Evolutionary conservation across 1,140 invertebrate genomes (phyloP).

Genomic region (Aplysia californica): DNA sequence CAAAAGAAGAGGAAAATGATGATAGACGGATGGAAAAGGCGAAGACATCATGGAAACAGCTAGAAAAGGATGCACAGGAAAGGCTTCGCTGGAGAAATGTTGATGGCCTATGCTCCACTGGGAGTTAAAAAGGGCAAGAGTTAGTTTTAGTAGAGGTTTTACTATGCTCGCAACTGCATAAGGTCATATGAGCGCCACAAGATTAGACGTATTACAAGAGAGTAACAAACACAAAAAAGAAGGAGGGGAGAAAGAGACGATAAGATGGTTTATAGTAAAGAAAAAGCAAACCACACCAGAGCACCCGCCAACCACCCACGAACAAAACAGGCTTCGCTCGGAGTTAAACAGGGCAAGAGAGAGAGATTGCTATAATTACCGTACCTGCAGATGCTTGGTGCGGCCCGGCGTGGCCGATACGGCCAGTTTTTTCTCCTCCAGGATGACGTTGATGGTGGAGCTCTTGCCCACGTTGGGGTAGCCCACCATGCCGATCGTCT

Average conservation of each 20-base stretch:
- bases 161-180: too few species aligned
- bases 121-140: too few species aligned
- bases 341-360: background rate
- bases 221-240: too few species aligned
- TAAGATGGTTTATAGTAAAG: too few species aligned
- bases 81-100: too few species aligned
- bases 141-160: too few species aligned
- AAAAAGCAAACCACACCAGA: too few species aligned
- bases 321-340: too few species aligned
- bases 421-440: slow-evolving; percentile 92
- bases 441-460: slow-evolving; percentile 95
- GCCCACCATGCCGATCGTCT: slow-evolving; percentile 91
- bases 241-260: background rate
- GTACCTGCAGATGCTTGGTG: slow-evolving; percentile 89
- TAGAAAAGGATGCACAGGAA: background rate
- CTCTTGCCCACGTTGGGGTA: slow-evolving; percentile 99
- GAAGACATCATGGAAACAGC: background rate
- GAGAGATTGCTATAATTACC: background rate
- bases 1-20: slow-evolving; percentile 13
- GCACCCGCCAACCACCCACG: too few species aligned
- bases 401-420: slow-evolving; percentile 97
- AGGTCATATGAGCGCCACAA: too few species aligned
- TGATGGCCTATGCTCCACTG: too few species aligned
- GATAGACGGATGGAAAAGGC: background rate
- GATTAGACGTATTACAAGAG: too few species aligned